Conservation (phyloP, 37 sponge, comb jelly and placozoan genomes). For the Dysidea cf. avara region DNA sequence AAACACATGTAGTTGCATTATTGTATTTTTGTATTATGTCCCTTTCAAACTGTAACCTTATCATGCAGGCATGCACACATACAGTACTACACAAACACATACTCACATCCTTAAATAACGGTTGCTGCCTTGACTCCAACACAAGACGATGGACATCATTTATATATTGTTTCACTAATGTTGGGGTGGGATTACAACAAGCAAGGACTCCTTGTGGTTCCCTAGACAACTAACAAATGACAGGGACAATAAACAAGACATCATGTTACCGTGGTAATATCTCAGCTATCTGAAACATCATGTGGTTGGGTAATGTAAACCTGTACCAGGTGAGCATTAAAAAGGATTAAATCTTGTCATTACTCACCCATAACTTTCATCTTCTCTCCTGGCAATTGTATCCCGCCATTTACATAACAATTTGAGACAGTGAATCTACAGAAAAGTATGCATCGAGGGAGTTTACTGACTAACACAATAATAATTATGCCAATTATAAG, state of each 20-base stretch:
- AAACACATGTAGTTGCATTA: no score
- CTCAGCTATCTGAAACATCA: conserved; percentile 93
- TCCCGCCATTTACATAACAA: conserved; percentile 83
- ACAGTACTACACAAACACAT: no score
- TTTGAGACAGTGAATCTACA: no score
- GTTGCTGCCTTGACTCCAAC: conserved; percentile 54
- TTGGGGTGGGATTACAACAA: conserved; percentile 90
- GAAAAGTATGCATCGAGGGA: no score
- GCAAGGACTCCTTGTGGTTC: conserved; percentile 87
- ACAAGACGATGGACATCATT: conserved; percentile 69
- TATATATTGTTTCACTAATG: conserved; percentile 75
- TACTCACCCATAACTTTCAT: conserved; percentile 80
- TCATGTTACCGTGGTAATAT: no score
- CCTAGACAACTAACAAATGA: no score
- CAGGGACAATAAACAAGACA: no score
- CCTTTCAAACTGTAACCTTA: no score
- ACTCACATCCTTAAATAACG: conserved; percentile 8
- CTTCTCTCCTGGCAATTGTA: conserved; percentile 78
- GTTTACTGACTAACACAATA: no score
- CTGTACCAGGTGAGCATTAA: conserved; percentile 5
- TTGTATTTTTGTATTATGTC: no score
- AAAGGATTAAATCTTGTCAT: background rate
- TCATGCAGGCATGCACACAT: no score
- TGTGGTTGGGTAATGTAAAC: conserved; percentile 92
- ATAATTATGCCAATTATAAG: no score